phyloP scores from a whole-genome alignment of 2,797 vertebrate species.

The Phrynocephalus vlangalii region DNA sequence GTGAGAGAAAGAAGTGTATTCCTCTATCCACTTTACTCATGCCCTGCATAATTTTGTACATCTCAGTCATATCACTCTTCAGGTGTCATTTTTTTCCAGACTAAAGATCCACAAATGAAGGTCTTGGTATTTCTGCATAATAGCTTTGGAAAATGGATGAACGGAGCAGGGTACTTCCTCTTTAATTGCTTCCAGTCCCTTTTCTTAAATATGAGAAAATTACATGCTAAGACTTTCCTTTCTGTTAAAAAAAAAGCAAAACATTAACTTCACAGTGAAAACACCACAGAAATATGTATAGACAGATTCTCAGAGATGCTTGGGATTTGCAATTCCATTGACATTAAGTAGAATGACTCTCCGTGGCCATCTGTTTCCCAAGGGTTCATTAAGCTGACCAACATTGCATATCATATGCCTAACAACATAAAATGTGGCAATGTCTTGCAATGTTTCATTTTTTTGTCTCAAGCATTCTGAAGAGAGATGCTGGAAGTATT shows the following conservation, averaged over 20 bases:
- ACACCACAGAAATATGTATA: background rate
- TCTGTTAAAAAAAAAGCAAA: background rate
- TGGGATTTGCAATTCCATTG: conserved; percentile 19
- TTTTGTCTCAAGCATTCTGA: background rate
- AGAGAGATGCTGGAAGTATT: background rate
- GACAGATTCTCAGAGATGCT: background rate
- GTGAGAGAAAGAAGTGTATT: too few relatives aligned
- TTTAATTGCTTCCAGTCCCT: too few relatives aligned
- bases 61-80: too few relatives aligned
- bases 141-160: too few relatives aligned
- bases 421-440: conserved; percentile 9
- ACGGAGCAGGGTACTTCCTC: too few relatives aligned
- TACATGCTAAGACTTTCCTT: too few relatives aligned
- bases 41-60: too few relatives aligned
- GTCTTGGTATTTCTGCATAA: too few relatives aligned
- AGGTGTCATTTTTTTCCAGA: too few relatives aligned
- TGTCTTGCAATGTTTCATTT: conserved; percentile 10
- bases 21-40: too few relatives aligned
- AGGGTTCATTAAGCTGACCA: conserved; percentile 8
- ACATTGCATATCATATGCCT: conserved; percentile 8
- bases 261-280: conserved; percentile 26
- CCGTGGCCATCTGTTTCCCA: conserved; percentile 20
- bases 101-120: too few relatives aligned
- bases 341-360: conserved; percentile 4
- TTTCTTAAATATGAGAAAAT: too few relatives aligned